Evolutionary conservation across 2,113 vertebrate species (phyloP).

Genomic region (Caloenas nicobarica): DNA sequence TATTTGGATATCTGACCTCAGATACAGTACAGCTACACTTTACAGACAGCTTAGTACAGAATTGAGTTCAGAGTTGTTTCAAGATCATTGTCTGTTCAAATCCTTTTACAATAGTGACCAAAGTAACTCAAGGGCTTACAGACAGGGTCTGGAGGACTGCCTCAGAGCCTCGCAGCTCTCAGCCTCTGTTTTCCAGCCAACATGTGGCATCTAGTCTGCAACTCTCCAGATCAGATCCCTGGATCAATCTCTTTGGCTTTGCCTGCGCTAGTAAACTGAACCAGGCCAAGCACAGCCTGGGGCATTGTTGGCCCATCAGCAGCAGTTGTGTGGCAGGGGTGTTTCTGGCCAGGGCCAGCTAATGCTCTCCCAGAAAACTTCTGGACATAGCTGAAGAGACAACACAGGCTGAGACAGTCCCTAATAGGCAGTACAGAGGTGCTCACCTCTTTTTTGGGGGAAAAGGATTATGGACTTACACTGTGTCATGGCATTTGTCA

Average conservation of each 20-base stretch:
- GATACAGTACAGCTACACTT: not conserved
- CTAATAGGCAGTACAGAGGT: not conserved
- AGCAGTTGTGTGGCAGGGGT: not conserved
- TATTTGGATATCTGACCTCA: not conserved
- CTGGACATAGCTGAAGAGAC: not conserved
- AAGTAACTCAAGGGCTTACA: not conserved
- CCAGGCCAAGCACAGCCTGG: accelerated
- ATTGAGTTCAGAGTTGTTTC: not conserved
- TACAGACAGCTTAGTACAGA: not conserved
- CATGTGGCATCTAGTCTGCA: not conserved
- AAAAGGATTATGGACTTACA: not conserved
- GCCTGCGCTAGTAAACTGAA: accelerated
- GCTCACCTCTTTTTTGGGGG: not conserved
- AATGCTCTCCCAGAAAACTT: not conserved
- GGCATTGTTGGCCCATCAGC: not conserved
- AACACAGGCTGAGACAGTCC: not conserved
- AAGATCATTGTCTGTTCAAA: not conserved
- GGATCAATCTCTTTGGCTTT: not conserved
- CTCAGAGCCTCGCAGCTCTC: not conserved
- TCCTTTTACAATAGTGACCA: not conserved
- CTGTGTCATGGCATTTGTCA: not conserved
- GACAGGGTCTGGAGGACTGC: not conserved
- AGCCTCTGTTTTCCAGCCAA: not conserved
- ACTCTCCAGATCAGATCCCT: not conserved
- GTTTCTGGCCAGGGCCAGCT: not conserved